A percentile compares a stretch with the other conserved stretches of the same genome.
phyloP scores from a whole-genome alignment of 2,888 invertebrate species.

The Tholera decimalis region DNA sequence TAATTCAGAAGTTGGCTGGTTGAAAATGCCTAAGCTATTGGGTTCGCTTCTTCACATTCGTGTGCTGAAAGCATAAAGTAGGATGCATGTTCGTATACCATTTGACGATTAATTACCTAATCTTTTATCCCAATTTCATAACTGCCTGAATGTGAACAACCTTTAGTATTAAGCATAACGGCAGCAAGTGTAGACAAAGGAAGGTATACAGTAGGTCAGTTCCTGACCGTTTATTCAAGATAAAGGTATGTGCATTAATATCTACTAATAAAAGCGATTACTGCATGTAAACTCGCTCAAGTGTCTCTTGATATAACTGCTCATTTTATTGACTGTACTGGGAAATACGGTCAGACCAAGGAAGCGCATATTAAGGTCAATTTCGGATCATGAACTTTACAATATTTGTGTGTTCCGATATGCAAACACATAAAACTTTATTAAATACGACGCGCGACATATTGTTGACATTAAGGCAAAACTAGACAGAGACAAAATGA shows the following conservation, averaged over 20 bases:
- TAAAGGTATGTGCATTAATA: not conserved
- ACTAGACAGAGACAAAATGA: not conserved
- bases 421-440: constrained; percentile 64
- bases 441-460: constrained; percentile 42
- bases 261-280: not conserved
- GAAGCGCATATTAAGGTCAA: constrained; percentile 61
- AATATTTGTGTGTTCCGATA: constrained; percentile 56
- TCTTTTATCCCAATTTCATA: too few species aligned
- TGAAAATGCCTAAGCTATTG: too few species aligned
- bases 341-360: constrained; percentile 42
- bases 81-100: not conserved
- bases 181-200: not conserved
- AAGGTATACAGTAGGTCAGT: not conserved
- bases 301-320: constrained; percentile 9
- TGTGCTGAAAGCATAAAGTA: too few species aligned
- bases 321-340: constrained; percentile 12
- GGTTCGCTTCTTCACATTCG: too few species aligned
- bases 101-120: not conserved
- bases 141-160: not conserved
- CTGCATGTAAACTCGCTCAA: constrained; percentile 8
- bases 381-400: constrained; percentile 57
- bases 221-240: not conserved
- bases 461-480: constrained; percentile 33
- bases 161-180: too few species aligned
- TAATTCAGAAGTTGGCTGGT: too few species aligned